Percentiles rank a stretch among this genome's conserved stretches.
Conservation (phyloP, 2,888 invertebrate genomes). For the Galerucella nymphaeae region DNA sequence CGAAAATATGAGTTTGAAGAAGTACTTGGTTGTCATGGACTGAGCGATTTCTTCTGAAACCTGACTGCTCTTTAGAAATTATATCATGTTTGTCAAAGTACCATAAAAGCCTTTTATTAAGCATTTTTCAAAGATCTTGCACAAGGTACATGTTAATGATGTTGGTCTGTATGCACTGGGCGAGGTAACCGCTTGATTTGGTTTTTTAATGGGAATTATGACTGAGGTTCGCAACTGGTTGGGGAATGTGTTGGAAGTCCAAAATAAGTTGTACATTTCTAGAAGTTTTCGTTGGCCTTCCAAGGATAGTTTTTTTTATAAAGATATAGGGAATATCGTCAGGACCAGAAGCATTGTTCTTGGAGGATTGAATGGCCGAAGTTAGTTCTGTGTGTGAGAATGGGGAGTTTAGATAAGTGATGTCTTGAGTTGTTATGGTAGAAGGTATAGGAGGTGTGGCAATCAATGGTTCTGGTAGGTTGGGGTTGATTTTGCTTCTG, state of each 20-base stretch:
- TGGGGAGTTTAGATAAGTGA: background rate
- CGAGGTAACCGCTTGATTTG: background rate
- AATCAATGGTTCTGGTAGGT: background rate
- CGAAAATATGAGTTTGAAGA: no score
- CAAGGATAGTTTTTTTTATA: conserved; percentile 3
- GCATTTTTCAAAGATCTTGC: background rate
- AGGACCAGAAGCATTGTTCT: conserved; percentile 4
- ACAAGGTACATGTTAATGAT: background rate
- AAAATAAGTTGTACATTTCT: background rate
- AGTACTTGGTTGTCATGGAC: no score
- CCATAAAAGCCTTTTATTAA: conserved; percentile 13
- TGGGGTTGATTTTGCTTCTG: conserved; percentile 7
- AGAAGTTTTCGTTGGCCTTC: conserved; percentile 7
- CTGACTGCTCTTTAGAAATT: background rate
- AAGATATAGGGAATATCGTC: no score
- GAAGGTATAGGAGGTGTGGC: background rate
- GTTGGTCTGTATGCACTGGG: conserved; percentile 3
- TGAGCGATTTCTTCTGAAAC: no score
- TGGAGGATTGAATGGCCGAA: background rate
- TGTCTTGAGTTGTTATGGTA: background rate
- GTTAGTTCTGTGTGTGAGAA: background rate
- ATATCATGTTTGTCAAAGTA: conserved; percentile 6
- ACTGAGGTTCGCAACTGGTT: background rate
- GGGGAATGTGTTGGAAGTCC: background rate
- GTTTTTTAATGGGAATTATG: conserved; percentile 13